Evolutionary conservation across 2,797 vertebrate species (phyloP).

Genomic region (Parauchenoglanis ngamensis): DNA sequence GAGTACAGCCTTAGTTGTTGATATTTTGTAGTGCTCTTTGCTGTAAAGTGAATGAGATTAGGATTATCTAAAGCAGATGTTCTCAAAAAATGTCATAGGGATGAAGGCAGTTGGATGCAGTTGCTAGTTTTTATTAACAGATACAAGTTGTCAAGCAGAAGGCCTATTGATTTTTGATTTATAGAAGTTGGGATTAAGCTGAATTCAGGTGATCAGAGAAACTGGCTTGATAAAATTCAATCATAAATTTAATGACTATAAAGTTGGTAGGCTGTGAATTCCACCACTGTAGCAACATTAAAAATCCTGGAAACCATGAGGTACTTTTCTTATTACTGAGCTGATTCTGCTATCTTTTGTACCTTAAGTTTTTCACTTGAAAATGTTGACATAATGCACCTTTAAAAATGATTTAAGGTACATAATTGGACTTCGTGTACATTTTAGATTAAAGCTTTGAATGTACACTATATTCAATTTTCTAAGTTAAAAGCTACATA

Average conservation of each 20-base stretch:
- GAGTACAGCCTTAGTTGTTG: slow-evolving; percentile 19
- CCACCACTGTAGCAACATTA: neutral
- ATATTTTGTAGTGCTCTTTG: slow-evolving; percentile 32
- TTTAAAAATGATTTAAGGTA: neutral
- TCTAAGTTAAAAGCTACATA: neutral
- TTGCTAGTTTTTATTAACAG: neutral
- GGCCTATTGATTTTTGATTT: neutral
- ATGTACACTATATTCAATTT: neutral
- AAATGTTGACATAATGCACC: neutral
- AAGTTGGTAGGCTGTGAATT: neutral
- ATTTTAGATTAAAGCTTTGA: neutral
- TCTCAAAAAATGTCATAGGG: neutral
- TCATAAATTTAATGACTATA: neutral
- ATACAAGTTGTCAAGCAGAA: neutral
- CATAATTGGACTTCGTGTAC: neutral
- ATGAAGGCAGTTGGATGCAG: neutral
- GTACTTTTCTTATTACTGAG: neutral
- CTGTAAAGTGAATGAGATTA: slow-evolving; percentile 12
- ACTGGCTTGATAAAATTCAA: neutral
- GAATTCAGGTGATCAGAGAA: neutral
- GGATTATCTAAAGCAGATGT: slow-evolving; percentile 2
- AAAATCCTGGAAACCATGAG: neutral
- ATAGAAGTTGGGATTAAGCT: neutral
- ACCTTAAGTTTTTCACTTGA: neutral
- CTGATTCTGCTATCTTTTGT: neutral